A percentile compares a stretch with the other conserved stretches of the same genome.
These are phyloP conservation scores for Pleuronectes platessa DNA, from an alignment of 2,113 vertebrate species.

Conservation along the genomic window DNA sequence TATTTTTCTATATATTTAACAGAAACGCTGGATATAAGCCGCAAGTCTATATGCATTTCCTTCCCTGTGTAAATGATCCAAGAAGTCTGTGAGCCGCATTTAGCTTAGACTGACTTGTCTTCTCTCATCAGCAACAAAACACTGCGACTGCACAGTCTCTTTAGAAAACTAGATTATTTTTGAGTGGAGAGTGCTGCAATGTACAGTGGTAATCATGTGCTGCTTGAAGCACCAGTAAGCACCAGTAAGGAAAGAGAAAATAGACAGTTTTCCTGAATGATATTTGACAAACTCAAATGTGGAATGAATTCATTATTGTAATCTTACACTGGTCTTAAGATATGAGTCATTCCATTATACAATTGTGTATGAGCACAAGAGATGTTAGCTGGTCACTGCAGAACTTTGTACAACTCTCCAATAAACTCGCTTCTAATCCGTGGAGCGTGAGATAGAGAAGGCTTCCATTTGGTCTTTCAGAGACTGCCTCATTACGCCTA, in stretches of 20 bases:
- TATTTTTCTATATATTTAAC: not conserved
- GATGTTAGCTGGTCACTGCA: not conserved
- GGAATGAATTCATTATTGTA: too few relatives aligned
- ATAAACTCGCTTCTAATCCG: constrained; percentile 9
- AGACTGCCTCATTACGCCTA: constrained; percentile 70
- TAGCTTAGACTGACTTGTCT: not conserved
- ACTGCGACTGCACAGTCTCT: not conserved
- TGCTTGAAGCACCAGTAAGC: not conserved
- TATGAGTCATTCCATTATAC: constrained; percentile 3
- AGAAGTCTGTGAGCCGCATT: not conserved
- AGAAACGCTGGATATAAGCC: not conserved
- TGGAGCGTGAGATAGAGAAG: constrained; percentile 30
- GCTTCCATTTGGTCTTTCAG: constrained; percentile 52
- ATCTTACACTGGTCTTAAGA: not conserved
- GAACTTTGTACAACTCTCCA: constrained; percentile 14
- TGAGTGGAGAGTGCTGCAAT: not conserved
- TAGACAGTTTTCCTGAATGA: too few relatives aligned
- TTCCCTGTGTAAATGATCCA: not conserved
- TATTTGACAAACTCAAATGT: too few relatives aligned
- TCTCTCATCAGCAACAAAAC: not conserved
- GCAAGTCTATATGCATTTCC: not conserved
- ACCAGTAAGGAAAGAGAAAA: not conserved
- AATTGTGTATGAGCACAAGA: not conserved
- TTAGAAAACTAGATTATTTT: not conserved
- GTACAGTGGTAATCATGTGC: not conserved